Percentiles rank a stretch among this genome's conserved stretches.
These are phyloP conservation scores for Drosophila borborema DNA, from an alignment of 2,888 invertebrate genomes.

Conservation along the genomic window DNA sequence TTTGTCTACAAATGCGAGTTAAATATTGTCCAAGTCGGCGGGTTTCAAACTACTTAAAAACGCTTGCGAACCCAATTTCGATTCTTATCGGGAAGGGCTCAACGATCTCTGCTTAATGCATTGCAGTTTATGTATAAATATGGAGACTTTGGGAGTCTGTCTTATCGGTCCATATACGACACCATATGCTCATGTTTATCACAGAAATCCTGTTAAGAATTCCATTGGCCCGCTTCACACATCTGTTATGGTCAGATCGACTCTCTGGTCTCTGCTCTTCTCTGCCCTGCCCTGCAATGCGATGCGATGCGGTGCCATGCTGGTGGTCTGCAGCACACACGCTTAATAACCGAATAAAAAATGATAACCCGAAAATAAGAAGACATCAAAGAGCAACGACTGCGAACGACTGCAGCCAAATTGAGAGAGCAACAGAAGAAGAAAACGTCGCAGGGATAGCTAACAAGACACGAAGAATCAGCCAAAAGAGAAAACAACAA, in stretches of 20 bases:
- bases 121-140: neutral
- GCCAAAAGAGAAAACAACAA: conserved; percentile 30
- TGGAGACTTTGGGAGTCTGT: neutral
- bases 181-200: conserved; percentile 62
- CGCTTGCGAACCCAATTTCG: conserved; percentile 13
- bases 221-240: conserved; percentile 66
- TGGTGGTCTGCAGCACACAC: conserved; percentile 58
- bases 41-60: conserved; percentile 42
- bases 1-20: conserved; percentile 65
- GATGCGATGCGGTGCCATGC: conserved; percentile 14
- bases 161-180: conserved; percentile 41
- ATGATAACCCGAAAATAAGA: conserved; percentile 81
- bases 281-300: neutral
- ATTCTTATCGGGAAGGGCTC: conserved; percentile 46
- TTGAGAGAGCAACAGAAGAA: conserved; percentile 47
- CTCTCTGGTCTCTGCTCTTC: conserved; percentile 3
- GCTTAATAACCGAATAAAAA: conserved; percentile 80
- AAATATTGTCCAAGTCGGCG: conserved; percentile 56
- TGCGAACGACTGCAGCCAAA: conserved; percentile 43
- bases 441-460: conserved; percentile 50
- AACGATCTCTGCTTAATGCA: neutral
- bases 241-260: conserved; percentile 57
- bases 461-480: conserved; percentile 65
- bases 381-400: conserved; percentile 72
- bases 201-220: conserved; percentile 59